phyloP scores from a whole-genome alignment of 1,140 invertebrate genomes.

The Aphelinus certus region DNA sequence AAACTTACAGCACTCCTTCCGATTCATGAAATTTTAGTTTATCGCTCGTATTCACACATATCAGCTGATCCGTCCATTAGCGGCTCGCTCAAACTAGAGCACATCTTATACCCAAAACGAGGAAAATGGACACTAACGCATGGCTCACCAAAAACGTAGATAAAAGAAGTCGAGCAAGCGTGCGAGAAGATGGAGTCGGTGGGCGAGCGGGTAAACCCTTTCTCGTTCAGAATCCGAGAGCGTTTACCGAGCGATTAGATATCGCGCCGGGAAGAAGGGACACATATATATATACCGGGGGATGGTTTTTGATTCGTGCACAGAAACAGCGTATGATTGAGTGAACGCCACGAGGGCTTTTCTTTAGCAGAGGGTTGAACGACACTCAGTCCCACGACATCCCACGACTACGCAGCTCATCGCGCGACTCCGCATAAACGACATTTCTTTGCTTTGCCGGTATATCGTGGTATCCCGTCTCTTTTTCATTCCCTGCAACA shows the following conservation, averaged over 20 bases:
- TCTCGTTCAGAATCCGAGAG: constrained; percentile 43
- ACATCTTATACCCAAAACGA: no score
- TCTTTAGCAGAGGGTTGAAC: constrained; percentile 50
- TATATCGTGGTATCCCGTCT: neutral
- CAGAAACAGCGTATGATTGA: constrained; percentile 65
- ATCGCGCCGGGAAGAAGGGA: constrained; percentile 29
- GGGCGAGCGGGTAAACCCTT: constrained; percentile 43
- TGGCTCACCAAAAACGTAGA: neutral
- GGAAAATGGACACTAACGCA: neutral
- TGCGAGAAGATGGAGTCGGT: constrained; percentile 1
- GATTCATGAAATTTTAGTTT: no score
- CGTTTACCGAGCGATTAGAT: constrained; percentile 55
- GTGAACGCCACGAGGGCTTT: constrained; percentile 64
- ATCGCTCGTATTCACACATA: no score
- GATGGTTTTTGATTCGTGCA: constrained; percentile 27
- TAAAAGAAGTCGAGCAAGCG: neutral
- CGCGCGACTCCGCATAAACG: constrained; percentile 42
- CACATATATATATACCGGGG: neutral
- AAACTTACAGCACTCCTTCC: no score
- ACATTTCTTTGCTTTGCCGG: neutral
- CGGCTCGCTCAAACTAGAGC: no score
- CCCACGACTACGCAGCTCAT: constrained; percentile 34
- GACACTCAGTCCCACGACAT: constrained; percentile 53
- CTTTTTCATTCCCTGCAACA: constrained; percentile 1
- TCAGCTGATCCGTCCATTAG: no score